Percentiles rank a stretch among this genome's conserved stretches.
phyloP scores from a whole-genome alignment of 92 coral and sea anemone species.

The Zoanthus solanderi region DNA sequence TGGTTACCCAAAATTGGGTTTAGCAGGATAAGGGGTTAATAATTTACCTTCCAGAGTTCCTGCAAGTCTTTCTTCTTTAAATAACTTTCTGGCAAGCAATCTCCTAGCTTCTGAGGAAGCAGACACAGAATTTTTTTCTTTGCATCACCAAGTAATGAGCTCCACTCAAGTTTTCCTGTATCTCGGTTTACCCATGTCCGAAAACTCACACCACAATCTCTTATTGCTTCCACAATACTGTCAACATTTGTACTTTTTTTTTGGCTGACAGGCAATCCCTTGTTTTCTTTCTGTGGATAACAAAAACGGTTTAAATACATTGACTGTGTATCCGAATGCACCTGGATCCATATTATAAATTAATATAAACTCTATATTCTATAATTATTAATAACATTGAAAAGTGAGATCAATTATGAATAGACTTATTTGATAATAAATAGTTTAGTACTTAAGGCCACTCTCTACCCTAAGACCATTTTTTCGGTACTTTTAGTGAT shows the following conservation, averaged over 20 bases:
- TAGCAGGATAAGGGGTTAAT: background rate
- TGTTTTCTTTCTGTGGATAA: constrained; percentile 5
- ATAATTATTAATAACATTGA: background rate
- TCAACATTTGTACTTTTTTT: constrained; percentile 1
- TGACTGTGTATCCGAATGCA: background rate
- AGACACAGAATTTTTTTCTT: constrained; percentile 12
- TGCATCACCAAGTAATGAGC: constrained; percentile 24
- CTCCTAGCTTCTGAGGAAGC: constrained; percentile 17
- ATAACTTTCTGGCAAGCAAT: constrained; percentile 12
- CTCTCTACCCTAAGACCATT: no score
- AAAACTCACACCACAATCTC: constrained; percentile 26
- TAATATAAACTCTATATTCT: no score
- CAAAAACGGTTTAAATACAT: background rate
- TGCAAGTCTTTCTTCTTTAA: background rate
- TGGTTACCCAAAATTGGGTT: background rate
- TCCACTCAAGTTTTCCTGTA: constrained; percentile 27
- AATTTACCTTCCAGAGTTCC: constrained; percentile 21
- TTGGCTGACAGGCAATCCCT: constrained; percentile 13
- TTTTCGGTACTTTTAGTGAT: no score
- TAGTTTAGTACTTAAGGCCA: no score
- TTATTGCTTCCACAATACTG: constrained; percentile 7
- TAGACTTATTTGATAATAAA: background rate
- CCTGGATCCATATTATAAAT: no score
- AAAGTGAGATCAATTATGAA: background rate
- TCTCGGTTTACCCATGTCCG: constrained; percentile 7